Evolutionary conservation across 1,140 invertebrate species (phyloP), one percentile per base, ranked within the genome.

Genomic region (Globodera ellingtonae): DNA sequence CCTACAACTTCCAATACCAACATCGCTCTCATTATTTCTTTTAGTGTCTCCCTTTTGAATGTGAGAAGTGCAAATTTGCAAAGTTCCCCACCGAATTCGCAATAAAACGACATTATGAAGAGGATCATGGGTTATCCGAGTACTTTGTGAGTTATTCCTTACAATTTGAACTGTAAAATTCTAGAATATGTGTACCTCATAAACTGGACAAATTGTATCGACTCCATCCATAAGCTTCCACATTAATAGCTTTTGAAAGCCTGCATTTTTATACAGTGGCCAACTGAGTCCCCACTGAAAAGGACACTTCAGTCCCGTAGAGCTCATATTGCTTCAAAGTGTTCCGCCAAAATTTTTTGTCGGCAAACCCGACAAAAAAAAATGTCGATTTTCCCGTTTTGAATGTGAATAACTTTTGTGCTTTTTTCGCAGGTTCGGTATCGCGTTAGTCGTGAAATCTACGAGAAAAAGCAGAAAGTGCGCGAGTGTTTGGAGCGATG

Each of bases 81-180:
- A 84, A 80, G 70, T 84, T 84, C 66, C 78, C 83, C 6, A 84
- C 83, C 6, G 83, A 84, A 70, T 84, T 48, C 46, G 83, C 83
- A 24, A 66, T 84, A 10, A 66, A 66, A n/a, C 74, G 44, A 6
- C 83, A 84, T 47, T 84, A 83, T 67, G 47, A 71, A n/a, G 73
- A 72, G 8, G 83, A 84, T 48, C 83, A 84, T 75, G 75, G 79
- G 18, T 21, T 81, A 18, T 35, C 47, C 8, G 83, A 84, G n/a
- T 84, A 84, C 46, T 84, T 66, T 75, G 82, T 84, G 71, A 72
- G 24, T 67, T 69, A 15, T 56, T 72, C 21, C 8, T 72, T 62
- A 10, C 3, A 52, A 69, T 24, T 69, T 21, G 66, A 18, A 69
- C 35, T 21, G 35, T 35, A 67, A 52, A 13, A 52, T 52, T 52